A percentile compares a stretch with the other conserved stretches of the same genome.
These are phyloP conservation scores for Sorex fumeus DNA, from an alignment of 2,113 vertebrate species.

Conservation along the genomic window DNA sequence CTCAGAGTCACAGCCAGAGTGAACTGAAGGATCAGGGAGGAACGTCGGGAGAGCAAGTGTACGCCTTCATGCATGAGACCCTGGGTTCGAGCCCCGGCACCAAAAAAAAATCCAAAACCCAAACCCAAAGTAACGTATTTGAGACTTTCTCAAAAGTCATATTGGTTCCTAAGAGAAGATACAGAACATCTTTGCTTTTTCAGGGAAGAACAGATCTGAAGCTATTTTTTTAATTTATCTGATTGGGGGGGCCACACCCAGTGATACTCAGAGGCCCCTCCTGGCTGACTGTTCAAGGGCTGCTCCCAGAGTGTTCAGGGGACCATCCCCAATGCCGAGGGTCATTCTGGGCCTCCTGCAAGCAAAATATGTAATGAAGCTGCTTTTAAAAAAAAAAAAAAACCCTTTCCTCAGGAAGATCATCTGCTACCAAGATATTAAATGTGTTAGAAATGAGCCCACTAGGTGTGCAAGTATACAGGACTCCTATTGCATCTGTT, in stretches of 20 bases:
- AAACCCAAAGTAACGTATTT: not conserved
- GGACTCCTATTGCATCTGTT: not conserved
- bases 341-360: too few relatives aligned
- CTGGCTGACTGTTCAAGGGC: too few relatives aligned
- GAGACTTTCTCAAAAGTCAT: too few relatives aligned
- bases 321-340: too few relatives aligned
- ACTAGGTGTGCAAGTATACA: not conserved
- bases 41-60: too few relatives aligned
- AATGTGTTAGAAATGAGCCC: constrained; percentile 12
- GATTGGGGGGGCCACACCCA: too few relatives aligned
- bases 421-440: constrained; percentile 36
- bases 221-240: not conserved
- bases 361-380: not conserved
- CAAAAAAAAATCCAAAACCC: not conserved
- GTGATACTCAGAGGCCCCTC: too few relatives aligned
- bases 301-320: too few relatives aligned
- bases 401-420: not conserved
- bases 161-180: not conserved
- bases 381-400: constrained; percentile 46
- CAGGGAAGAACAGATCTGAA: not conserved
- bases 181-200: not conserved
- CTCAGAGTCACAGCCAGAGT: not conserved
- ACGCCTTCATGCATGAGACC: too few relatives aligned
- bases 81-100: too few relatives aligned
- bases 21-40: not conserved